Evolutionary conservation across 2,888 invertebrate genomes (phyloP), one percentile per base, ranked within the genome.

Genomic region (Vanessa cardui): DNA sequence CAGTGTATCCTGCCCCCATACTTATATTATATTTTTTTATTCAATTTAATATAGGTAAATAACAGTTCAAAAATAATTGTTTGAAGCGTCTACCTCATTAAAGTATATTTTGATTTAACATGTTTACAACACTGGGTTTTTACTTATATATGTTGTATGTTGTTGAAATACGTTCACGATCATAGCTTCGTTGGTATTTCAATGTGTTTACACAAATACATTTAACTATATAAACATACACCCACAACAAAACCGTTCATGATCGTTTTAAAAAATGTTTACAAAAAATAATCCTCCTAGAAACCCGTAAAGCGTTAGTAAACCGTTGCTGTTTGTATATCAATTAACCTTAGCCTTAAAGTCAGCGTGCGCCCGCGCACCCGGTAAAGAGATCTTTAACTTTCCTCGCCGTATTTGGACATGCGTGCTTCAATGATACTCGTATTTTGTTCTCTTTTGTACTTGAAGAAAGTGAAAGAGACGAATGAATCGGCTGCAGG

Each of bases 381-480:
- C 18, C 62, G 39, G 58, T 68, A 60, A 60, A 66, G 68, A 63
- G 65, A 71, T 71, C 63, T 68, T 71, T 66, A 66, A 68, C 65
- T 71, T 68, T 68, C 70, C 39, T 59, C 39, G 56, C 68, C 65
- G 62, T 68, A 66, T 71, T 71, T 68, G 70, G 68, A 63, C 52
- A 63, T 59, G 54, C 65, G 68, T 49, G 66, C 60, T 69, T 62
- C 62, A 68, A 68, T 60, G 60, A 61, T 70, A 66, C 65, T 56
- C 44, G 68, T 68, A 68, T 56, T 56, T 50, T 50, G 9, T 33
- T 71, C 70, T 68, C 68, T 68, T 47, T 71, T 62, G 45, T 59
- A 44, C 63, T 31, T n/a, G 8, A 46, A 9, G 58, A 20, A 58
- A 61, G 50, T 52, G 62, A 71, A 63, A 58, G 68, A 63, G 68